A percentile compares a stretch with the other conserved stretches of the same genome.
Evolutionary conservation across 2,888 invertebrate genomes (phyloP).

Genomic region (Dione vanillae): DNA sequence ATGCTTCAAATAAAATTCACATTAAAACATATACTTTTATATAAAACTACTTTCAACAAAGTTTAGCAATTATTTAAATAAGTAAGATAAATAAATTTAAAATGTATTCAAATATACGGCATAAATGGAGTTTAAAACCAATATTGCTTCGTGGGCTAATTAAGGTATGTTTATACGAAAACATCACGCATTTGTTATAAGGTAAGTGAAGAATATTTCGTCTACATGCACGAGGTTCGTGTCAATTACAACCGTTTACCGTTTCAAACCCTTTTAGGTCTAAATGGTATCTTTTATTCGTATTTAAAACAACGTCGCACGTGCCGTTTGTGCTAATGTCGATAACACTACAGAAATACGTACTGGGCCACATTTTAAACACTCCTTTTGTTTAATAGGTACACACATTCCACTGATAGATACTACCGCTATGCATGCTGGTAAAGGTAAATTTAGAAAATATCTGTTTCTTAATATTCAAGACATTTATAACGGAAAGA

Average conservation of each 20-base stretch:
- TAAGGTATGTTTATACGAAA: conserved; percentile 40
- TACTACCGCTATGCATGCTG: conserved; percentile 38
- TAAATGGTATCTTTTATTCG: conserved; percentile 46
- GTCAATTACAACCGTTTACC: conserved; percentile 44
- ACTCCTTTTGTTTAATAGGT: conserved; percentile 45
- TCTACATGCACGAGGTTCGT: conserved; percentile 42
- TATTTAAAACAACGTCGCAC: conserved; percentile 47
- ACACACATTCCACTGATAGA: conserved; percentile 44
- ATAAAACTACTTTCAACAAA: no score
- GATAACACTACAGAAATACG: conserved; percentile 46
- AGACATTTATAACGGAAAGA: conserved; percentile 45
- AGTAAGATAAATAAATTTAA: background rate
- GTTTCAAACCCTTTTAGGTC: conserved; percentile 45
- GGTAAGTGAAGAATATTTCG: conserved; percentile 31
- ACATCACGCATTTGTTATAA: conserved; percentile 40
- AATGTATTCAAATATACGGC: background rate
- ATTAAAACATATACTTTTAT: no score
- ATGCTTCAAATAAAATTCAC: no score
- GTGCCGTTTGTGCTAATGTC: conserved; percentile 46
- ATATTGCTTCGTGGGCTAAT: conserved; percentile 34
- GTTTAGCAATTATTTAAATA: no score
- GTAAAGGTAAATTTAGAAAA: conserved; percentile 35
- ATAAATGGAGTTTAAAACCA: conserved; percentile 4
- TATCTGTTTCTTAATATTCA: conserved; percentile 41
- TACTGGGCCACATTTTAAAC: conserved; percentile 48